These are phyloP conservation scores for Lasioglossum zephyrum DNA, from an alignment of 2,888 invertebrate species.

Conservation along the genomic window DNA sequence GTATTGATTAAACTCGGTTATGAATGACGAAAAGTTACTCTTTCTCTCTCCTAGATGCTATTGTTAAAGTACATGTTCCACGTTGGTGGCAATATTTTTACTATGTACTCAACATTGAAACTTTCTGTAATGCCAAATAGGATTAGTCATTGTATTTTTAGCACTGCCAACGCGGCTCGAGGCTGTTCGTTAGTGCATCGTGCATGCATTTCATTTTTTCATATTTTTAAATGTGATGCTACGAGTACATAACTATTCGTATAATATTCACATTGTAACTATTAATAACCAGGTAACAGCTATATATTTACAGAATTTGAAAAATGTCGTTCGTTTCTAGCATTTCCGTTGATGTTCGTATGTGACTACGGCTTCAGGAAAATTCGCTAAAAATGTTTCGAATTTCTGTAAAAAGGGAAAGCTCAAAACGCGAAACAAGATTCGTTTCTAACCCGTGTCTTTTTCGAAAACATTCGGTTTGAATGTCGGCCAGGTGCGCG, in stretches of 20 bases:
- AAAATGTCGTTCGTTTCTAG: no score
- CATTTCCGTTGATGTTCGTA: no score
- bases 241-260: neutral
- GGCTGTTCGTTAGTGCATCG: neutral
- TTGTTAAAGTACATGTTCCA: neutral
- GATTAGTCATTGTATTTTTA: neutral
- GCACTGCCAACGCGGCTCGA: neutral
- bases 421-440: neutral
- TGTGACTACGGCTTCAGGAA: no score
- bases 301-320: no score
- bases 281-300: no score
- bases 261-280: neutral
- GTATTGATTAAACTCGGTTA: neutral
- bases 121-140: neutral
- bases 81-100: neutral
- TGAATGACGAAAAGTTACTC: neutral
- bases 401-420: neutral
- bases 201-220: neutral
- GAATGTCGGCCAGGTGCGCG: conserved; percentile 3
- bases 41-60: neutral
- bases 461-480: neutral
- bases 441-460: neutral
- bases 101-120: neutral
- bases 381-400: neutral
- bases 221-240: neutral